Conservation (phyloP, 1,140 invertebrate species). For the Catajapyx aquilonaris region DNA sequence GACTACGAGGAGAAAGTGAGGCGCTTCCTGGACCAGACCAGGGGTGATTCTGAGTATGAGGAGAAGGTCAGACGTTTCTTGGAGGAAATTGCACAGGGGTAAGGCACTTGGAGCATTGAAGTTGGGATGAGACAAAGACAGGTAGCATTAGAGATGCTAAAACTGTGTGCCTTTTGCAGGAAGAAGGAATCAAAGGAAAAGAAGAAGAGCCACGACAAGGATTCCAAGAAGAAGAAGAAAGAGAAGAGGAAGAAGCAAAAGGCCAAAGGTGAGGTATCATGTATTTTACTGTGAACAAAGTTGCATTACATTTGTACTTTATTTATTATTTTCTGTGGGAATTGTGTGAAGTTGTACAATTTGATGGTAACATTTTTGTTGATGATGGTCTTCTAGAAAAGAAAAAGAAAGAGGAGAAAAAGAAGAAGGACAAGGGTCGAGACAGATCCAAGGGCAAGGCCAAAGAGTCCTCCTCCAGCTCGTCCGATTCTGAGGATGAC, state of each 20-base stretch:
- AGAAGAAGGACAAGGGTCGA: slow-evolving; percentile 31
- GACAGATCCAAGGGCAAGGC: slow-evolving; percentile 15
- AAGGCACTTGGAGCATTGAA: slow-evolving; percentile 3
- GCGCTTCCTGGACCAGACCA: slow-evolving; percentile 50
- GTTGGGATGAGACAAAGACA: slow-evolving; percentile 1
- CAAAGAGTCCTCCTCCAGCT: slow-evolving; percentile 6
- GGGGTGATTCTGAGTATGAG: slow-evolving; percentile 62
- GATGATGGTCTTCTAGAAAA: slow-evolving; percentile 24
- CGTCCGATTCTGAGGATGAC: slow-evolving; percentile 24
- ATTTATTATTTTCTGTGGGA: background rate
- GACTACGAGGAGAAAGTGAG: slow-evolving; percentile 46
- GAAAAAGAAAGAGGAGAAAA: slow-evolving; percentile 38
- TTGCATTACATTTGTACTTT: background rate
- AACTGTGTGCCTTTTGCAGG: slow-evolving; percentile 10
- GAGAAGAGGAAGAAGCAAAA: slow-evolving; percentile 33
- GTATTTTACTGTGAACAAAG: background rate
- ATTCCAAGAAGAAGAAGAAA: slow-evolving; percentile 35
- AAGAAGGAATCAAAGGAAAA: slow-evolving; percentile 14
- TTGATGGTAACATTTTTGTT: slow-evolving; percentile 4
- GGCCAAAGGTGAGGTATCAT: slow-evolving; percentile 5
- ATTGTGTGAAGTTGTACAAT: background rate
- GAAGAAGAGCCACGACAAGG: background rate
- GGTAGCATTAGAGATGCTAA: background rate
- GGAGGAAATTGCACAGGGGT: slow-evolving; percentile 50
- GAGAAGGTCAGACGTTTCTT: slow-evolving; percentile 58